Evolutionary conservation across 2,888 invertebrate species (phyloP), one percentile per base, ranked within the genome.

Genomic region (Tenthredo notha): DNA sequence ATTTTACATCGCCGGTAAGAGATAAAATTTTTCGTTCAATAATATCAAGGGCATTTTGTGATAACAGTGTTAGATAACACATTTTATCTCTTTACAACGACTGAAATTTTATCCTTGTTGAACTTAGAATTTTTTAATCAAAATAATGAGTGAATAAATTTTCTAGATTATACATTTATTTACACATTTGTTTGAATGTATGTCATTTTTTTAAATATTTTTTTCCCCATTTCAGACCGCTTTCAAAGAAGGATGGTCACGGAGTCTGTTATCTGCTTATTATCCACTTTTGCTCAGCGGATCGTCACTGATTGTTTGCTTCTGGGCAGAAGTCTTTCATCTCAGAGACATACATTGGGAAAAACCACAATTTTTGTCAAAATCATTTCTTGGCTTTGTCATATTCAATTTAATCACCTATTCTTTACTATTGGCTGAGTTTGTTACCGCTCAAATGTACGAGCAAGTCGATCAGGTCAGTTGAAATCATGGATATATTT

Each of bases 301-400:
- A 83, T 97, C 98, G 0, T 98, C 98, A 0, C 95, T 98, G 86
- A 97, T 98, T 88, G 98, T 98, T 88, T 98, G 98, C 94, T 97
- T 98, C 93, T 98, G 98, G 98, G 98, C 98, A 65, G 98, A 98
- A 96, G 97, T 98, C 78, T 98, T 98, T 94, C 98, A 98, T 93
- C 94, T 98, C 84, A 96, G 97, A 87, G 97, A 98, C 92, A 96
- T 97, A 88, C 96, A 96, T 87, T 98, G 97, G 96, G 98, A 98
- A 93, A 96, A 96, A 89, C 97, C 98, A 65, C 96, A 98, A 92
- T 98, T 98, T 94, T 95, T 98, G 80, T 98, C 98, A 84, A 98
- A 98, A 94, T 98, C 98, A 78, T 97, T 98, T 93, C 95, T 98
- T 82, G 98, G 97, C 25, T 98, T 98, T 92, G 96, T 97, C 85